phyloP scores from a whole-genome alignment of 2,888 invertebrate genomes.

The Fragum fragum region DNA sequence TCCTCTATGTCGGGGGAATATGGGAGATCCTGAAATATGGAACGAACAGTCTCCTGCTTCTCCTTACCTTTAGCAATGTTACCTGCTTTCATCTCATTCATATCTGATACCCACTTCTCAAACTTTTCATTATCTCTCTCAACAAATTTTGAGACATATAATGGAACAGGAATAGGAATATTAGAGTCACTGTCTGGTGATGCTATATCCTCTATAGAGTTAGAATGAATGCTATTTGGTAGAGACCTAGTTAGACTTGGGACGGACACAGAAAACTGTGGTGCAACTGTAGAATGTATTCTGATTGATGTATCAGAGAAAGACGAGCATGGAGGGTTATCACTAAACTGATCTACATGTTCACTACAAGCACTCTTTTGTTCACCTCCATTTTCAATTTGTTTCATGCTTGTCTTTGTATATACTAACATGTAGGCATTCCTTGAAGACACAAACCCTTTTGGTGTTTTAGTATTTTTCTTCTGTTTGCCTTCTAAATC shows the following conservation, averaged over 20 bases:
- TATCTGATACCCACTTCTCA: slow-evolving; percentile 86
- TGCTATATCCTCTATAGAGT: background rate
- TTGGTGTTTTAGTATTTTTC: slow-evolving; percentile 77
- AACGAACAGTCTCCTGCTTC: slow-evolving; percentile 79
- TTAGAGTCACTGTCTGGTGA: background rate
- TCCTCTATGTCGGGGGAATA: slow-evolving; percentile 63
- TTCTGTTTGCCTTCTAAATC: slow-evolving; percentile 83
- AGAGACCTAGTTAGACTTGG: background rate
- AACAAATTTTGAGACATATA: slow-evolving; percentile 76
- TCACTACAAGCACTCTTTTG: background rate
- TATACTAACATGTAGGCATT: slow-evolving; percentile 91
- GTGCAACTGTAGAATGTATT: background rate
- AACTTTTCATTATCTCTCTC: slow-evolving; percentile 86
- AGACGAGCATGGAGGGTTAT: background rate
- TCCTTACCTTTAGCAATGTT: slow-evolving; percentile 79
- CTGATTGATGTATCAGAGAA: background rate
- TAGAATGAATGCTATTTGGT: background rate
- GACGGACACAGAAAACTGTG: slow-evolving; percentile 4
- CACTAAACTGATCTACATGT: background rate
- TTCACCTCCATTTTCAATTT: background rate
- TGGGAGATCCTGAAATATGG: slow-evolving; percentile 71
- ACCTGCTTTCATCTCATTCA: slow-evolving; percentile 72
- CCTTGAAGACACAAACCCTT: slow-evolving; percentile 88
- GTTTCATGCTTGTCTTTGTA: slow-evolving; percentile 74
- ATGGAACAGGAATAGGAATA: slow-evolving; percentile 35